phyloP scores from a whole-genome alignment of 2,797 vertebrate species.

The Aratinga solstitialis region DNA sequence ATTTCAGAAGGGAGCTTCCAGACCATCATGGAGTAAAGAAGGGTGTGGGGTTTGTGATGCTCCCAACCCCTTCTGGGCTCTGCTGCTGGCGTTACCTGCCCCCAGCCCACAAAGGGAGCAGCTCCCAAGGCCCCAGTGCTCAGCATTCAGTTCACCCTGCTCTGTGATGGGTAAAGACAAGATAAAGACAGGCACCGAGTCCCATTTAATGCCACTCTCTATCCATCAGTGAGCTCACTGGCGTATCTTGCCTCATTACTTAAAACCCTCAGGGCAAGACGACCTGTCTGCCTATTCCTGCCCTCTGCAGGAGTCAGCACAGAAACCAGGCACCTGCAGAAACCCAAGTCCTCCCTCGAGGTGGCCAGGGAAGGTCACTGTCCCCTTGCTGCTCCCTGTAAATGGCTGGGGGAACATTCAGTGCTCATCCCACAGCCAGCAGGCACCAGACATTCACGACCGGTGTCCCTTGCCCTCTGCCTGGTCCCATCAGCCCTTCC shows the following conservation, averaged over 20 bases:
- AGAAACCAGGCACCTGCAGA: background rate
- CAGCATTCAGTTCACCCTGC: background rate
- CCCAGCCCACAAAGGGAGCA: background rate
- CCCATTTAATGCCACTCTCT: constrained; percentile 16
- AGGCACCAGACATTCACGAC: background rate
- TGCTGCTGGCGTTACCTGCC: background rate
- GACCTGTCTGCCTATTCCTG: background rate
- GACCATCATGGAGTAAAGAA: background rate
- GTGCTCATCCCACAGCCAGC: background rate
- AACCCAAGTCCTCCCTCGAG: background rate
- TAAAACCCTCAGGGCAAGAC: background rate
- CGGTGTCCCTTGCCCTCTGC: background rate
- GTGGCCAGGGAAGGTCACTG: background rate
- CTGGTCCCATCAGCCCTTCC: background rate
- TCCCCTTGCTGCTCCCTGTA: background rate
- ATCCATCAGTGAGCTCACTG: constrained; percentile 18
- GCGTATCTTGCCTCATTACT: background rate
- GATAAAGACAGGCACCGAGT: background rate
- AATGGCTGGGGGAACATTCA: background rate
- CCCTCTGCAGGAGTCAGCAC: background rate
- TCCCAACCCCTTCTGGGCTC: background rate
- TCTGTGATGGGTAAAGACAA: background rate
- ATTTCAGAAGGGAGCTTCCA: background rate
- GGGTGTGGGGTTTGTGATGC: background rate
- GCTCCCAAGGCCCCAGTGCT: background rate